phyloP scores from a whole-genome alignment of 2,113 vertebrate genomes.

The Donacobius atricapilla region DNA sequence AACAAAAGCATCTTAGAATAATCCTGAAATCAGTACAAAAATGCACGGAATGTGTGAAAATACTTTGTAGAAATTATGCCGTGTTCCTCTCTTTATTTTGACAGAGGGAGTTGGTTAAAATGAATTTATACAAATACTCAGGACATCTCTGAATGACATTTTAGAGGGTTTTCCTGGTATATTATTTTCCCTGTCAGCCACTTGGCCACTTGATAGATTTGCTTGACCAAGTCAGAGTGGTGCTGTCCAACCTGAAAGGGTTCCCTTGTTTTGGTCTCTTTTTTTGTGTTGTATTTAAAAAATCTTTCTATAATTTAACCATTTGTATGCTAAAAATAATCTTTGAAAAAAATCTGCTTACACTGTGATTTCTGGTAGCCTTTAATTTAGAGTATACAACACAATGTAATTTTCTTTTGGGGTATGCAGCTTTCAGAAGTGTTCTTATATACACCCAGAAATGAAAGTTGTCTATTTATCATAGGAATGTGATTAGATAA shows the following conservation, averaged over 20 bases:
- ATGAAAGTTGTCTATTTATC: slow-evolving; percentile 41
- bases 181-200: not conserved
- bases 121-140: not conserved
- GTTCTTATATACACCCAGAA: slow-evolving; percentile 35
- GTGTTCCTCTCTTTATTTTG: not conserved
- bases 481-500: not conserved
- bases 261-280: not conserved
- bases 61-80: not conserved
- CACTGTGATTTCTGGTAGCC: slow-evolving; percentile 44
- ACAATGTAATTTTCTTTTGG: slow-evolving; percentile 4
- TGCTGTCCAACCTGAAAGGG: not conserved
- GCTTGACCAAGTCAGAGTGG: not conserved
- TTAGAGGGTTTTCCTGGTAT: not conserved
- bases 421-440: slow-evolving; percentile 32
- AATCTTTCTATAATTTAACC: not conserved
- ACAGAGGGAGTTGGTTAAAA: not conserved
- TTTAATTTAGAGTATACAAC: slow-evolving; percentile 26
- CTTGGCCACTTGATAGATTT: not conserved
- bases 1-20: not conserved
- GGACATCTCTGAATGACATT: not conserved
- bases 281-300: not conserved
- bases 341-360: not conserved
- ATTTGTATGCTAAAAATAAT: slow-evolving; percentile 5
- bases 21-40: not conserved
- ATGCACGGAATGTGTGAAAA: not conserved